These are phyloP conservation scores for Cossypha caffra DNA, from an alignment of 2,797 vertebrate species.

Conservation along the genomic window DNA sequence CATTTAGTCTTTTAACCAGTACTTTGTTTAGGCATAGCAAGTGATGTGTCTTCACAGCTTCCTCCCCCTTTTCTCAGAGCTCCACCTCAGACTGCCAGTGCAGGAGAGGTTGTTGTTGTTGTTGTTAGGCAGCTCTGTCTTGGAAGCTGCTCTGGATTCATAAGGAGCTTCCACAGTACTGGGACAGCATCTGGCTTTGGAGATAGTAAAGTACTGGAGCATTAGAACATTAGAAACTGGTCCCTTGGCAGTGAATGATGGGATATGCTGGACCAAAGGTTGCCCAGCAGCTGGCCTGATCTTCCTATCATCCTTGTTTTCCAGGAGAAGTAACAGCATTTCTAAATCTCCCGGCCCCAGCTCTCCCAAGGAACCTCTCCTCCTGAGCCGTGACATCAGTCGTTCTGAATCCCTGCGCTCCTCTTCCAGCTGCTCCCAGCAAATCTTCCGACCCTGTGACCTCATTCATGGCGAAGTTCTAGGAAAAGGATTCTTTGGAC, in stretches of 20 bases:
- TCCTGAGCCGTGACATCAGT: conserved; percentile 85
- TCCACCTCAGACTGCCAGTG: not conserved
- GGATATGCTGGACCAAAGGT: not conserved
- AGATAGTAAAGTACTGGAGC: not conserved
- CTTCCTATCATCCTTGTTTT: not conserved
- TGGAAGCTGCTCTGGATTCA: not conserved
- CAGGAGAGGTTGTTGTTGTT: not conserved
- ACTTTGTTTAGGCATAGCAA: not conserved
- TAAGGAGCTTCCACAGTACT: not conserved
- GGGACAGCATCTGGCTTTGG: not conserved
- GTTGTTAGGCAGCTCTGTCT: not conserved
- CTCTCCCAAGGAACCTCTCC: conserved; percentile 85
- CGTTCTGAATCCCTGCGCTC: conserved; percentile 92
- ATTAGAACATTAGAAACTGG: not conserved
- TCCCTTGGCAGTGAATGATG: not conserved
- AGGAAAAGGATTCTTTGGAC: conserved; percentile 94
- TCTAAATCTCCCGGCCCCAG: conserved; percentile 90
- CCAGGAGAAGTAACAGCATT: conserved; percentile 92
- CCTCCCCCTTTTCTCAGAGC: not conserved
- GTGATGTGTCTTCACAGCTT: not conserved
- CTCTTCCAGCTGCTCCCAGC: conserved; percentile 88
- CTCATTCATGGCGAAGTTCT: conserved; percentile 91
- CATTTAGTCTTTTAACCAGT: not conserved
- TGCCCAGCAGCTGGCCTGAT: not conserved
- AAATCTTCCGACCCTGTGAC: conserved; percentile 94